Evolutionary conservation across 2,113 vertebrate genomes (phyloP), one percentile per base, ranked within the genome.

Genomic region (Corythoichthys intestinalis): DNA sequence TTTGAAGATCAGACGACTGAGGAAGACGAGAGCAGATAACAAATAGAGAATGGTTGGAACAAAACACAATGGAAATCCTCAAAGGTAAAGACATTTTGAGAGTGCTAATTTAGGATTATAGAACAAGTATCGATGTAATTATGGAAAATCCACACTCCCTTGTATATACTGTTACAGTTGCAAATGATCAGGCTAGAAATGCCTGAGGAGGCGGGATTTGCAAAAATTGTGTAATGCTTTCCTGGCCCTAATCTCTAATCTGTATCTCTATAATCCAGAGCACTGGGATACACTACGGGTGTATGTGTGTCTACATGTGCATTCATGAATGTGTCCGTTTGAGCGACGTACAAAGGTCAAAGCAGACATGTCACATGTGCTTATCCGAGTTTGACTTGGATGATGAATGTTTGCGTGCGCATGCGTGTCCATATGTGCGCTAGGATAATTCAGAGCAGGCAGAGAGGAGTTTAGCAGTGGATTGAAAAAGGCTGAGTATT

Each of bases 161-260:
- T 75, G 41, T 70, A 54, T 70, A 58, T 66, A 80, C 49, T 71
- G 76, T 84, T 60, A 73, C 69, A 35, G 63, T 2, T 66, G 73
- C 61, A 81, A 75, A 86, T 81, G 72, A 79, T 75, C 62, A 49
- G 78, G 68, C 78, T 70, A 81, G 77, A 75, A 71, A 74, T 73
- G 73, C 57, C 53, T 71, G 60, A 72, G 73, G 79, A 84, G 86
- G 82, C 68, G 65, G 84, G 72, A 78, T 34, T 68, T 71, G 66
- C 78, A 69, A 86, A 78, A 80, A 81, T 81, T 77, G 61, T 75
- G 79, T 92, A 91, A 92, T 91, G 88, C 83, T 77, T 66, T 59
- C 54, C 81, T 86, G 88, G 71, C 87, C 83, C 76, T 89, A 92
- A 93, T 92, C 91, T 86, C 61, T 91, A 90, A 92, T 92, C 91